These are phyloP conservation scores for Acleris sparsana DNA, from an alignment of 2,888 invertebrate species.

Conservation along the genomic window DNA sequence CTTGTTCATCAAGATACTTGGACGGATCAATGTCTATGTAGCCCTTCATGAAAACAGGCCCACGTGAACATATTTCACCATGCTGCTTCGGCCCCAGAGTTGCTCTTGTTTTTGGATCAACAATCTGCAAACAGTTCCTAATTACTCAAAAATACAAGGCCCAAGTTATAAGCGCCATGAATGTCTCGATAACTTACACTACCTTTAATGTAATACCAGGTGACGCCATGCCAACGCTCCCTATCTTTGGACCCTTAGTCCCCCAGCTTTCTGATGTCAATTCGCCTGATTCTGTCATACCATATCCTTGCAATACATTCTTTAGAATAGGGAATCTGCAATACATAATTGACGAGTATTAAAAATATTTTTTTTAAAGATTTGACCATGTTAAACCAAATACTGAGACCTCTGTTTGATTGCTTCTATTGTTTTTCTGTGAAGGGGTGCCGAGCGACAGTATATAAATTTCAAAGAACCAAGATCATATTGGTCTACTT, in stretches of 20 bases:
- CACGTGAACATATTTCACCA: conserved; percentile 66
- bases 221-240: conserved; percentile 32
- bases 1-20: conserved; percentile 58
- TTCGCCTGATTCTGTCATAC: conserved; percentile 32
- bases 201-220: conserved; percentile 30
- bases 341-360: background rate
- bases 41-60: conserved; percentile 66
- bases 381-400: too few relatives aligned
- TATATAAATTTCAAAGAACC: conserved; percentile 63
- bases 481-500: conserved; percentile 51
- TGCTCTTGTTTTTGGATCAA: conserved; percentile 71
- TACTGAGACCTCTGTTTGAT: conserved; percentile 64
- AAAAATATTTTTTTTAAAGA: background rate
- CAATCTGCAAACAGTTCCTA: conserved; percentile 58
- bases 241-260: conserved; percentile 24
- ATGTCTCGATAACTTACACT: background rate
- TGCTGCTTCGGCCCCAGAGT: conserved; percentile 69
- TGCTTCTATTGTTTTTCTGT: conserved; percentile 60
- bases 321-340: background rate
- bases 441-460: conserved; percentile 63
- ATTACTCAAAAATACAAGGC: background rate
- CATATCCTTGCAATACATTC: conserved; percentile 30
- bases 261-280: conserved; percentile 11
- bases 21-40: conserved; percentile 61
- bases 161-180: background rate